Evolutionary conservation across 2,113 vertebrate genomes (phyloP).

Genomic region (Myotis yumanensis): DNA sequence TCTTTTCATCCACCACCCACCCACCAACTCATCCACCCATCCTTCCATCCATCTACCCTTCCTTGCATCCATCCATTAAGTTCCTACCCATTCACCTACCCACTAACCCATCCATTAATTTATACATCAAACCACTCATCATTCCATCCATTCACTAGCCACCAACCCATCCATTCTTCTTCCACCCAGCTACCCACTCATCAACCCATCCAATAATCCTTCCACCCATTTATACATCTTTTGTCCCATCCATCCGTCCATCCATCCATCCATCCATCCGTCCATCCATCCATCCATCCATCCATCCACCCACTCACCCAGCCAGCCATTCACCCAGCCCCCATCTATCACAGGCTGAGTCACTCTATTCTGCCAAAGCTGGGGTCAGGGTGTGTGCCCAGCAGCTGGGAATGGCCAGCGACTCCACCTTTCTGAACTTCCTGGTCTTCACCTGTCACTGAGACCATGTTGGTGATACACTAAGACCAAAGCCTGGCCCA

Average conservation of each 20-base stretch:
- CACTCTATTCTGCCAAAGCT: background rate
- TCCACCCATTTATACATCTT: background rate
- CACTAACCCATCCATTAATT: background rate
- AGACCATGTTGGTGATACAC: background rate
- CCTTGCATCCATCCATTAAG: fast-evolving
- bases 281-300: background rate
- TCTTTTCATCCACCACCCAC: background rate
- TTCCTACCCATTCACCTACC: fast-evolving
- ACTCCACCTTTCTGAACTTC: background rate
- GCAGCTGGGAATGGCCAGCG: background rate
- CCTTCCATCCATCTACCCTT: no score
- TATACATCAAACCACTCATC: background rate
- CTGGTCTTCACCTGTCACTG: background rate
- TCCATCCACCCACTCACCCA: no score
- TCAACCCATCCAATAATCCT: no score
- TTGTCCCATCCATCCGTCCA: fast-evolving
- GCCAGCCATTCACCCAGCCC: background rate
- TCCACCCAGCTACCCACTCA: no score
- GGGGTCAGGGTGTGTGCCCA: background rate
- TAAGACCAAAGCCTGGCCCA: background rate
- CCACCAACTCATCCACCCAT: no score
- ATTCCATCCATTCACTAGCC: background rate
- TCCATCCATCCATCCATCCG: background rate
- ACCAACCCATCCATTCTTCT: no score
- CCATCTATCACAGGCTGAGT: background rate